Conservation (phyloP, 35 echinoderm and acorn worm genomes). For the Lytechinus variegatus region DNA sequence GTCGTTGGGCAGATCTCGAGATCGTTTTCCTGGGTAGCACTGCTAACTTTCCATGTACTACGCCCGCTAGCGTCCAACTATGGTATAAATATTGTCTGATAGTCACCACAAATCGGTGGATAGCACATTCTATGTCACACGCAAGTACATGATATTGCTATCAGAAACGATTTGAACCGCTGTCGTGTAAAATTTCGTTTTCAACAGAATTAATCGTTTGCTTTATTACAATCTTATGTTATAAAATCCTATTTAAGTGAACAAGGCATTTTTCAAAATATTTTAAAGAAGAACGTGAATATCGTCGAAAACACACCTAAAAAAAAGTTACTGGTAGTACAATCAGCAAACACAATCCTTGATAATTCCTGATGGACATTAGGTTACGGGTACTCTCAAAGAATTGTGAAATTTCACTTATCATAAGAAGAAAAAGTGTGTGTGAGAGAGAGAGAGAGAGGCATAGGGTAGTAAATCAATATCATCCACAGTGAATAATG, state of each 20-base stretch:
- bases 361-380: neutral
- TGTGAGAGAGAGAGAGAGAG: too few relatives aligned
- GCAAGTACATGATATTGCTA: neutral
- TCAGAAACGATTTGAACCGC: neutral
- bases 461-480: too few relatives aligned
- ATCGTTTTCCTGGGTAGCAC: neutral
- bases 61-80: slow-evolving; percentile 8
- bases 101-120: too few relatives aligned
- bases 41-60: neutral
- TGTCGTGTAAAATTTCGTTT: neutral
- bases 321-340: neutral
- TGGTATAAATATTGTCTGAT: neutral
- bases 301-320: neutral
- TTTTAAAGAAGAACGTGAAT: neutral
- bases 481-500: too few relatives aligned
- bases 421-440: neutral
- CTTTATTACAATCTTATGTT: too few relatives aligned
- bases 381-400: neutral
- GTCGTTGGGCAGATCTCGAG: neutral
- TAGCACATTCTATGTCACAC: neutral
- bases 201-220: neutral
- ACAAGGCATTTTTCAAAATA: too few relatives aligned
- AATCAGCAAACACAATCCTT: neutral
- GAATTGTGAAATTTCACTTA: neutral
- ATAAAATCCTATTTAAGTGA: too few relatives aligned